These are phyloP conservation scores for Thaleichthys pacificus DNA, from an alignment of 2,797 vertebrate species.

Conservation along the genomic window DNA sequence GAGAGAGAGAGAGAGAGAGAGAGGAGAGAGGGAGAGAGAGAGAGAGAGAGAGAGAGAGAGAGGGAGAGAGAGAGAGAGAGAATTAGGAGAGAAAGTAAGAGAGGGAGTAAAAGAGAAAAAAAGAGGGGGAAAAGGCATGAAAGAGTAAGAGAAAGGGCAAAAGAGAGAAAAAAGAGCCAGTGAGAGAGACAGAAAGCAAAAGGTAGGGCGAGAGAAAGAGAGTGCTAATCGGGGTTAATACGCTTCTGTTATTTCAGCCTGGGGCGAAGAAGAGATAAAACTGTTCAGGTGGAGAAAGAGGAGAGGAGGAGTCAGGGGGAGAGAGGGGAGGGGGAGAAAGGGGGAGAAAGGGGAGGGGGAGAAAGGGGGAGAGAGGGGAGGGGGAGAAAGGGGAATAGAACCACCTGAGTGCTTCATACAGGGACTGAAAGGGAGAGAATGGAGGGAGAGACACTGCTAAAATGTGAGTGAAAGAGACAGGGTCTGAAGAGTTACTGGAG, in stretches of 20 bases:
- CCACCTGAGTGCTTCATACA: neutral
- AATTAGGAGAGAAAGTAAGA: too few relatives aligned
- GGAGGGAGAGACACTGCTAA: neutral
- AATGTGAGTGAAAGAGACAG: neutral
- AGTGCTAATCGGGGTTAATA: conserved; percentile 78
- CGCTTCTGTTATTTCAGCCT: conserved; percentile 72
- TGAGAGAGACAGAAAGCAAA: conserved; percentile 14
- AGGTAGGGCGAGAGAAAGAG: conserved; percentile 41
- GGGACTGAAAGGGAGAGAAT: neutral
- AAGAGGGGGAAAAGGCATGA: conserved; percentile 4
- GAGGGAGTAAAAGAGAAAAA: neutral
- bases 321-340: conserved; percentile 25
- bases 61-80: conserved; percentile 17
- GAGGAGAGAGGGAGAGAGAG: too few relatives aligned
- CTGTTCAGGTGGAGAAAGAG: conserved; percentile 38
- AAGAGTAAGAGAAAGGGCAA: conserved; percentile 5
- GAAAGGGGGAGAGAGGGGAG: neutral
- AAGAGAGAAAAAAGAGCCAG: conserved; percentile 11
- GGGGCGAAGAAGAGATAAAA: conserved; percentile 66
- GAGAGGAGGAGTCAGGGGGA: conserved; percentile 8
- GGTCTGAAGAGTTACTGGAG: neutral
- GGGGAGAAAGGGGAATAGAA: neutral
- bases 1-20: too few relatives aligned
- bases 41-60: conserved; percentile 40
- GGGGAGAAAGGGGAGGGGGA: conserved; percentile 11